These are phyloP conservation scores for Cyphomyrus plagiostoma DNA, from an alignment of 2,113 vertebrate species.

Conservation along the genomic window DNA sequence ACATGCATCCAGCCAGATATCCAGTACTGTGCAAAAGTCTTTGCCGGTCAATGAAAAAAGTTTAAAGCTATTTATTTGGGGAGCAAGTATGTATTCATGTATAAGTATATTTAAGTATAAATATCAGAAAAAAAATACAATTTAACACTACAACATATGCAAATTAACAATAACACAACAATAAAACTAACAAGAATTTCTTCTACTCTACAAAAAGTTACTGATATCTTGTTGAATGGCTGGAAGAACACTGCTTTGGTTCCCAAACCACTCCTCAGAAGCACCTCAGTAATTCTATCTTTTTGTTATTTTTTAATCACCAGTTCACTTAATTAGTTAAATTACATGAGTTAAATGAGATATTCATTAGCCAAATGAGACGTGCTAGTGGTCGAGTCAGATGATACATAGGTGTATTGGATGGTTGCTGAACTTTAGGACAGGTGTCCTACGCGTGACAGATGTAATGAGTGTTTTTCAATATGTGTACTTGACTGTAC, in stretches of 20 bases:
- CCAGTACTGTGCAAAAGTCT: neutral
- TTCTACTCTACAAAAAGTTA: neutral
- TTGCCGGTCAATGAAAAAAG: neutral
- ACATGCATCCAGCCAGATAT: neutral
- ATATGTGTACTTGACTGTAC: neutral
- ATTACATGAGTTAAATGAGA: neutral
- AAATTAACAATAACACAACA: neutral
- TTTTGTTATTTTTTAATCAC: neutral
- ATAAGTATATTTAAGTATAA: no score
- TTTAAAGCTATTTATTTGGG: neutral
- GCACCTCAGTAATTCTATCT: neutral
- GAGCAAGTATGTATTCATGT: neutral
- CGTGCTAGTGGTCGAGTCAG: neutral
- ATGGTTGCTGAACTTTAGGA: neutral
- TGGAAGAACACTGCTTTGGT: neutral
- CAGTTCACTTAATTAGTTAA: neutral
- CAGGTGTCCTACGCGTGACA: neutral
- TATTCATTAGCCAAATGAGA: neutral
- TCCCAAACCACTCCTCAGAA: neutral
- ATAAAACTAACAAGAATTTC: neutral
- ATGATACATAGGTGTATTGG: neutral
- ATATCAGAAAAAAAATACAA: neutral
- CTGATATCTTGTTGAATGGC: neutral
- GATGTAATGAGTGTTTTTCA: no score
- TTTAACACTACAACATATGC: neutral